Evolutionary conservation across 1,140 invertebrate genomes (phyloP).

Genomic region (Pseudomyrmex flavicornis): DNA sequence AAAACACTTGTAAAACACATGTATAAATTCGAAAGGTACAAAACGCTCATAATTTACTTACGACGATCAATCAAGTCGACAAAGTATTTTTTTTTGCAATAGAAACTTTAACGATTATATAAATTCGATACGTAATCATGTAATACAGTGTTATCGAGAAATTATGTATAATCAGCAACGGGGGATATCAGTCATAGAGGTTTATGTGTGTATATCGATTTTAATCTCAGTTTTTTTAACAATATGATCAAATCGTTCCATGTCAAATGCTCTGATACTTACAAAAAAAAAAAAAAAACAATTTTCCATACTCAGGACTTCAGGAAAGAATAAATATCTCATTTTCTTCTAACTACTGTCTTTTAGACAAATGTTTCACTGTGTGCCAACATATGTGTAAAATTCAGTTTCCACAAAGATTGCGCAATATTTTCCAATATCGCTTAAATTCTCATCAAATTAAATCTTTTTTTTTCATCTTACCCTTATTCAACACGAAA

Average conservation of each 20-base stretch:
- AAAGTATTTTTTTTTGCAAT: constrained; percentile 2
- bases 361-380: too few relatives aligned
- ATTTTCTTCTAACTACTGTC: too few relatives aligned
- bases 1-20: constrained; percentile 5
- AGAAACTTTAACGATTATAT: constrained; percentile 7
- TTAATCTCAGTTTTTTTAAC: not conserved
- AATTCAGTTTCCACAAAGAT: not conserved
- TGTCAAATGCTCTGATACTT: not conserved
- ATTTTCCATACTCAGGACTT: not conserved
- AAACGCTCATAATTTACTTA: not conserved
- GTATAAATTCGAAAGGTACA: constrained; percentile 12
- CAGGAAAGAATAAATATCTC: too few relatives aligned
- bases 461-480: constrained; percentile 1
- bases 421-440: not conserved
- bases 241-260: constrained; percentile 5
- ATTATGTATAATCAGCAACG: not conserved
- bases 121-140: not conserved
- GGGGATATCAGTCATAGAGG: not conserved
- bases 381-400: not conserved
- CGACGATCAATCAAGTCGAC: not conserved
- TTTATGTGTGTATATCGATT: not conserved
- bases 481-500: constrained; percentile 16
- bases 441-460: not conserved
- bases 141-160: not conserved
- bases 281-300: not conserved